Evolutionary conservation across 2,113 vertebrate species (phyloP), one percentile per base, ranked within the genome.

Genomic region (Lichenostomus cassidix): DNA sequence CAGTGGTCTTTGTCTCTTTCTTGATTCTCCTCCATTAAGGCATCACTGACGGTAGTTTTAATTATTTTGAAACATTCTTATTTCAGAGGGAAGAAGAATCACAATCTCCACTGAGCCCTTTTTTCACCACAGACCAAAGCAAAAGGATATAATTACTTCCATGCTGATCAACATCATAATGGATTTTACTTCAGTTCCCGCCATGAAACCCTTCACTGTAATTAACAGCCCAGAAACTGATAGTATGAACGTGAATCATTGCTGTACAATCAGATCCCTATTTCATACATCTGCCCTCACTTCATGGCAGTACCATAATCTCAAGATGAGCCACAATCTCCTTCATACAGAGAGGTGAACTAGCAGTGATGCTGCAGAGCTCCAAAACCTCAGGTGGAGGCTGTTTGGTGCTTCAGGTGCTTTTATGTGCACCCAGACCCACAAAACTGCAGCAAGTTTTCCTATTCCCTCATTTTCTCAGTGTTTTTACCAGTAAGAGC

Each of bases 121-220:
- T 81, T 78, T 84, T 70, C 33, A 83, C 60, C 1, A 0, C 88
- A 90, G 90, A 71, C 60, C 74, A 83, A 84, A 89, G 90, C 56
- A 94, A 74, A 86, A 75, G 49, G 58, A 58, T 60, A 28, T 67
- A 92, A 94, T 96, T 95, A 81, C 53, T 90, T 94, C 80, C 83
- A 89, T 21, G 41, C 52, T 94, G 86, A 92, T 91, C 92, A 92
- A 89, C 86, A 75, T 44, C 88, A 49, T 39, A 86, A 83, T 60
- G 71, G 79, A 81, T 97, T 92, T 93, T 74, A 55, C 82, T 92
- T 67, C 24, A 81, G 47, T 23, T 81, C 71, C 85, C 80, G 18
- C n/a, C 83, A 89, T 27, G 58, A 93, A 94, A 81, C 22, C 31
- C 41, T 88, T 88, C 68, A 78, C 39, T 92, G 59, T 74, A 97